These are phyloP conservation scores for Nomada lathburiana DNA, from an alignment of 2,888 invertebrate species.

Conservation along the genomic window DNA sequence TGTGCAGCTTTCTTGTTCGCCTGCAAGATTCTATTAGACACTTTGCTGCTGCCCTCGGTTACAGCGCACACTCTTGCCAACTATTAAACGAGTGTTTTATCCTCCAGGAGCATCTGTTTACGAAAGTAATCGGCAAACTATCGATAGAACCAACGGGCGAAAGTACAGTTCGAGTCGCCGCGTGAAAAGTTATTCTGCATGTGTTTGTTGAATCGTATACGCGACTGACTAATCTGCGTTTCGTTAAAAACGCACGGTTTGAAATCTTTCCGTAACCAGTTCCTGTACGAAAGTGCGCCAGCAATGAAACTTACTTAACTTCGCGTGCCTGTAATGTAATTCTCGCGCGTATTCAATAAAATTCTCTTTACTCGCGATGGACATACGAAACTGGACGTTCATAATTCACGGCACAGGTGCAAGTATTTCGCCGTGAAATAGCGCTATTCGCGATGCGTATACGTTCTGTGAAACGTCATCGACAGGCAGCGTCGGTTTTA, in stretches of 20 bases:
- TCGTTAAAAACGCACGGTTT: too few relatives aligned
- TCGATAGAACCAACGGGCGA: too few relatives aligned
- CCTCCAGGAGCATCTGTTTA: not conserved
- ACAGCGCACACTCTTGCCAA: not conserved
- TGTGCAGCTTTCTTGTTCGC: not conserved
- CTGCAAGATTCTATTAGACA: not conserved
- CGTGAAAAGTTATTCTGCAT: too few relatives aligned
- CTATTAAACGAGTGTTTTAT: slow-evolving; percentile 4
- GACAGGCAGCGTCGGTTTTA: slow-evolving; percentile 56
- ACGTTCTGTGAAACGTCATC: slow-evolving; percentile 18
- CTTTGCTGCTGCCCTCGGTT: not conserved
- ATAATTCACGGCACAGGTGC: slow-evolving; percentile 37
- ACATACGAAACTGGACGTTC: not conserved
- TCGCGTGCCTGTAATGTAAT: too few relatives aligned
- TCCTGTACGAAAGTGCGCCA: too few relatives aligned
- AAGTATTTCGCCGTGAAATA: slow-evolving; percentile 4
- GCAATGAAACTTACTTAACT: too few relatives aligned
- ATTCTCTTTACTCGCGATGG: not conserved
- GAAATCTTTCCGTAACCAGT: too few relatives aligned
- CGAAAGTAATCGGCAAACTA: not conserved
- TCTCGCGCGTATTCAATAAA: not conserved
- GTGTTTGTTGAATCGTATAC: too few relatives aligned
- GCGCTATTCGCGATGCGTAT: not conserved
- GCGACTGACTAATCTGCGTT: too few relatives aligned
- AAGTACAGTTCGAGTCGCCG: too few relatives aligned